Evolutionary conservation across 1,140 invertebrate species (phyloP), one percentile per base, ranked within the genome.

Genomic region (Pogonomyrmex californicus): DNA sequence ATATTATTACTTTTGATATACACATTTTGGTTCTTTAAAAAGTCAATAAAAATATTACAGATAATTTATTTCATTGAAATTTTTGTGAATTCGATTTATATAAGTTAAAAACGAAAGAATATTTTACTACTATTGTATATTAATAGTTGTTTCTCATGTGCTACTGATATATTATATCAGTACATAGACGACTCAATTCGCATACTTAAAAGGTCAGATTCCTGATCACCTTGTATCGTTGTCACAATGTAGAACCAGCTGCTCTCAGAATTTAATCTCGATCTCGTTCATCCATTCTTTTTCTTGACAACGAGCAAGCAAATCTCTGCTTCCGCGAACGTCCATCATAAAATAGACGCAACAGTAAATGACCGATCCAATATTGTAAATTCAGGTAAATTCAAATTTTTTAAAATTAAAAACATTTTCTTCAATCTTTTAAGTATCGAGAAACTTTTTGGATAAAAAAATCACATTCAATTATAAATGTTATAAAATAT

Each of bases 211-310:
- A 41, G 68, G 79, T 83, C 68, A 83, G 41, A 83, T 83, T 60
- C 77, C 12, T 79, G 63, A 60, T 73, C 54, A 58, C 12, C 49
- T 60, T 17, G 49, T 68, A 33, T 56, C 78, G 33, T 82, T 58
- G 78, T 75, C 12, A 83, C 79, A 60, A 75, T 49, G 41, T 83
- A 62, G 47, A 81, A 7, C 56, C 79, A 75, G 68, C 79, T 83
- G 79, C 70, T 75, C 30, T 12, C 41, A 82, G 79, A 58, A 71
- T 82, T 7, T 54, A 73, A 83, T 82, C 66, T 60, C 30, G 33
- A 79, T 56, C 66, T 33, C 66, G 56, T 77, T 86, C 76, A 60
- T 65, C 83, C 23, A 82, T 65, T 89, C 75, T 70, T 88, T 86
- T 79, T 86, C 23, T 23, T 62, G 14, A 12, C 5, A 30, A n/a